These are phyloP conservation scores for Reticulitermes speratus DNA, from an alignment of 1,140 invertebrate genomes.

Conservation along the genomic window DNA sequence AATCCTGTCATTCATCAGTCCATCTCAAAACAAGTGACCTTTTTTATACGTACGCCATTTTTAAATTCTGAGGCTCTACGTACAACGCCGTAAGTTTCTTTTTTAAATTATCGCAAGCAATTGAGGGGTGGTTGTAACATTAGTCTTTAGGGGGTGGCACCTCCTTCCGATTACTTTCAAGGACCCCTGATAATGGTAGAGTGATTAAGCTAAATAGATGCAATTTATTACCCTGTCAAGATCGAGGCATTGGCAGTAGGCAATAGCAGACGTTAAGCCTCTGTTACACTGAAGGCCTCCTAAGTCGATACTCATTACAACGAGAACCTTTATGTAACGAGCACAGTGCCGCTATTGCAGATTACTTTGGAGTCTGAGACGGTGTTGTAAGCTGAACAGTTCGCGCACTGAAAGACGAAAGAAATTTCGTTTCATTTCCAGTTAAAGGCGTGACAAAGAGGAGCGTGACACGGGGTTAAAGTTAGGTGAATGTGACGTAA, in stretches of 20 bases:
- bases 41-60: not conserved
- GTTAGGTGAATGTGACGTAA: too few relatives aligned
- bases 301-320: constrained; percentile 4
- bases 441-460: too few relatives aligned
- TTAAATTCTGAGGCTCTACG: not conserved
- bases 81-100: not conserved
- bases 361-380: too few relatives aligned
- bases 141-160: not conserved
- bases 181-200: not conserved
- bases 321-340: not conserved
- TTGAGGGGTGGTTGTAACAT: not conserved
- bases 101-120: not conserved
- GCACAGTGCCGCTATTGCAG: not conserved
- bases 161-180: not conserved
- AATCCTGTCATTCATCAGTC: not conserved
- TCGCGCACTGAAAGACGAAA: too few relatives aligned
- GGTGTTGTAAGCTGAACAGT: too few relatives aligned
- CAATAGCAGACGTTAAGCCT: not conserved
- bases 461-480: too few relatives aligned
- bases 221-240: not conserved
- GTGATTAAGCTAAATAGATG: not conserved
- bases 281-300: not conserved
- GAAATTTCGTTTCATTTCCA: too few relatives aligned
- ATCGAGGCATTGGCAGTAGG: not conserved
- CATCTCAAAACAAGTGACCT: not conserved